Percentiles rank a stretch among this genome's conserved stretches.
Evolutionary conservation across 1,140 invertebrate genomes (phyloP).

Genomic region (Caenorhabditis brenneri): DNA sequence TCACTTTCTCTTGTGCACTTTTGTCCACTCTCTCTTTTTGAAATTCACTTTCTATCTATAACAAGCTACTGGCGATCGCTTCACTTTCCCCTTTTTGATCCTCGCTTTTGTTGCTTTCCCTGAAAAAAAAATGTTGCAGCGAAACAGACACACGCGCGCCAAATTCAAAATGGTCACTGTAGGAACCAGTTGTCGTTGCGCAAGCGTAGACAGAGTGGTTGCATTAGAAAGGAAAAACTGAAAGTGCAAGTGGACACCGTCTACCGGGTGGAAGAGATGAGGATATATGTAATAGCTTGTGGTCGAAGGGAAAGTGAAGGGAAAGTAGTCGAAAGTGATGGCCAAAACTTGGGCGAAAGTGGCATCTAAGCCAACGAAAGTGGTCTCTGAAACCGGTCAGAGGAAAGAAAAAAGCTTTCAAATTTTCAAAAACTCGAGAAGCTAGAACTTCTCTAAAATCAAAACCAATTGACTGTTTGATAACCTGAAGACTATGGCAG

Average conservation of each 20-base stretch:
- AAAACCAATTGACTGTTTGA: no score
- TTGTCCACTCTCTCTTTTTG: not conserved
- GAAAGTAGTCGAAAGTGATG: slow-evolving; percentile 5
- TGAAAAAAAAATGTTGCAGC: slow-evolving; percentile 18
- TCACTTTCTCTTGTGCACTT: slow-evolving; percentile 20
- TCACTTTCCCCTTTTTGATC: slow-evolving; percentile 24
- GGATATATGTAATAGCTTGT: slow-evolving; percentile 18
- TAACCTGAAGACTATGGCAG: no score
- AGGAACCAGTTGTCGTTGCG: slow-evolving; percentile 35
- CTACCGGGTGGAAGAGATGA: not conserved
- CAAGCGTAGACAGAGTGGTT: slow-evolving; percentile 6
- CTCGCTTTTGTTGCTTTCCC: slow-evolving; percentile 25
- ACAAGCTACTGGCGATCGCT: slow-evolving; percentile 11
- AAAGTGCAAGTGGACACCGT: slow-evolving; percentile 40
- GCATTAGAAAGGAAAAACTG: slow-evolving; percentile 27
- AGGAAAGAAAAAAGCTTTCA: not conserved
- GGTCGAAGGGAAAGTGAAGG: not conserved
- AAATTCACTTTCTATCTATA: not conserved
- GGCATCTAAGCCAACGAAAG: not conserved
- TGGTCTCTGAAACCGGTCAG: not conserved
- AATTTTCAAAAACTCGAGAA: not conserved
- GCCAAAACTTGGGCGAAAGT: slow-evolving; percentile 1
- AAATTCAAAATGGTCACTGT: slow-evolving; percentile 38
- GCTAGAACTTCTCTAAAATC: not conserved
- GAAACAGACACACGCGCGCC: not conserved